Base-by-base conservation (phyloP, 2,888 invertebrate genomes). In the Drosophila leonis region DNA sequence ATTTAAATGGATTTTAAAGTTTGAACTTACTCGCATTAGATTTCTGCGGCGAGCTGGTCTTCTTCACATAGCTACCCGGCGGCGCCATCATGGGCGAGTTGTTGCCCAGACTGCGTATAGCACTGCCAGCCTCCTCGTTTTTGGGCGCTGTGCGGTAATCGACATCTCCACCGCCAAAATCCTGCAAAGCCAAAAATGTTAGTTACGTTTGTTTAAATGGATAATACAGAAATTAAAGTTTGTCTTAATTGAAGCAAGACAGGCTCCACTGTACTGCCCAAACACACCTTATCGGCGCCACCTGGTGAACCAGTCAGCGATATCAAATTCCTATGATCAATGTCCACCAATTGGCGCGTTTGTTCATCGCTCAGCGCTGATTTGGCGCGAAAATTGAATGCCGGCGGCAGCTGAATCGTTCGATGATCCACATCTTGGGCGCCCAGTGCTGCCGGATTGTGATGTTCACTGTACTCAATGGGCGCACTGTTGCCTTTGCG, bases 271-370 rank as follows among this genome's bases (percentile, higher is more conserved):
- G 35, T 37, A 29, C n/a, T 2, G 15, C 2, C 5, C 8, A 33
- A 41, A 35, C 75, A 37, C 49, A 85, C 86, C 87, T 86, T 86
- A n/a, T 86, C 86, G 10, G 72, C 70, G 6, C 70, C 74, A 12
- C 91, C 94, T 0, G 95, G 95, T 27, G 96, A 96, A 41, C 97
- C 96, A 13, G 97, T 97, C 57, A 97, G 92, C 67, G 97, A 96
- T 89, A 97, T 97, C 71, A 97, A 93, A 93, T 97, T 97, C 79
- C 97, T 94, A 90, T 97, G 97, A 92, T 97, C 97, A 55, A 97
- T 96, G 91, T 97, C 97, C 92, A 94, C 97, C 92, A 94, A 73
- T 65, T 80, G 93, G 10, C 93, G 91, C 18, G 90, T 71, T 80
- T 93, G 93, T 31, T 91, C 92, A 62, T 91, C 90, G 65, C 91